A percentile compares a stretch with the other conserved stretches of the same genome.
phyloP scores from a whole-genome alignment of 2,888 invertebrate species.

The Phyllotreta striolata region DNA sequence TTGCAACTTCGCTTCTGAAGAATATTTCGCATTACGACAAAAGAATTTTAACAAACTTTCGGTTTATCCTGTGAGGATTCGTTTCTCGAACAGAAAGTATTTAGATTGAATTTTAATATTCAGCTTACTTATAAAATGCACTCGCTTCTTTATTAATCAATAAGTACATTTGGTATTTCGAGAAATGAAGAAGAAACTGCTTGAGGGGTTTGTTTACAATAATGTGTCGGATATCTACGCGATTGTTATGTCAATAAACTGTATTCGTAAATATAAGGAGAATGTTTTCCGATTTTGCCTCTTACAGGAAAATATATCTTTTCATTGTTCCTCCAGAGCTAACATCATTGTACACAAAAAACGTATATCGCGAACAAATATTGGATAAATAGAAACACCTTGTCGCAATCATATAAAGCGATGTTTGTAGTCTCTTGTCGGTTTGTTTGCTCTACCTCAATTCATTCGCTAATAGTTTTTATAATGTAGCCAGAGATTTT shows the following conservation, averaged over 20 bases:
- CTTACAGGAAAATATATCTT: conserved; percentile 29
- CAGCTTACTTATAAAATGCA: too few species aligned
- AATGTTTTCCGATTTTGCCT: conserved; percentile 42
- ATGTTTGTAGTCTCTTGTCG: too few species aligned
- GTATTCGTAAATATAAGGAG: conserved; percentile 49
- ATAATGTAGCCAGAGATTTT: too few species aligned
- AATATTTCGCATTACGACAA: conserved; percentile 26
- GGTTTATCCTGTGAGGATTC: conserved; percentile 12
- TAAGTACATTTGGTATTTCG: too few species aligned
- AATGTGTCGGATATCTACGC: conserved; percentile 52
- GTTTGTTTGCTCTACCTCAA: too few species aligned
- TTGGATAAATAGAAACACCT: conserved; percentile 17
- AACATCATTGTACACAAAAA: conserved; percentile 8
- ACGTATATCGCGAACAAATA: conserved; percentile 13
- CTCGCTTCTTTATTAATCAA: too few species aligned
- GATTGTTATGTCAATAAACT: conserved; percentile 55
- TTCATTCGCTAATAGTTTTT: too few species aligned
- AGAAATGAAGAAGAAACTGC: too few species aligned
- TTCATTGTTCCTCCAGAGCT: conserved; percentile 19
- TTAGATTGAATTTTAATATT: conserved; percentile 3
- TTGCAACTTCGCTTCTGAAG: conserved; percentile 22
- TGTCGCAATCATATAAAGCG: not conserved
- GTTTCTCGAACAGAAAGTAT: conserved; percentile 15
- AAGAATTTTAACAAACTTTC: conserved; percentile 27
- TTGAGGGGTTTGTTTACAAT: conserved; percentile 51